Evolutionary conservation across 2,113 vertebrate species (phyloP), one percentile per base, ranked within the genome.

Genomic region (Eptatretus burgeri): DNA sequence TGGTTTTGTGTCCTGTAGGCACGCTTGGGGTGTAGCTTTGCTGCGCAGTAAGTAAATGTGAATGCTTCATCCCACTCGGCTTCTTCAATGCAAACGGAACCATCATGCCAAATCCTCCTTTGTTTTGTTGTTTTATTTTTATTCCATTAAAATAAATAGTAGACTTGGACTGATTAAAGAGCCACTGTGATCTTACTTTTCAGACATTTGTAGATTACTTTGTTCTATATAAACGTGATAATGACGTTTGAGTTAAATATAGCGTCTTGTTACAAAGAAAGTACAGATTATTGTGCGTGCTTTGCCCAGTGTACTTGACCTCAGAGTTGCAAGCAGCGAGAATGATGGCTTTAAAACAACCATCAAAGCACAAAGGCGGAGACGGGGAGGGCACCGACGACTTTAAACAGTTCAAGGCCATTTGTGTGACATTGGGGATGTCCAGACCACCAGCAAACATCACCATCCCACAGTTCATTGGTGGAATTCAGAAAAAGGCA

Each of bases 391-490:
- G 82, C 71, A 91, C 82, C 72, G 82, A 88, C 62, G 74, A 79
- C 68, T 98, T 94, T 75, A 75, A 78, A 74, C 87, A 98, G 69
- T 78, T 95, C 63, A 98, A 98, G 77, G 79, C 82, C 62, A 84
- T 95, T 76, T 98, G 91, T 73, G 76, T 98, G 78, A 72, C 82
- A 56, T 78, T 98, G 75, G 82, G 87, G 70, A 98, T 98, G 91
- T 98, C 87, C 71, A 98, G 95, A 71, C 91, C 91, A 74, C 91
- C 91, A 2, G 75, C 85, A 70, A 95, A 80, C 78, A 98, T 98
- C 77, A 82, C 83, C 50, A 93, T 98, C 87, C 89, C 95, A 77
- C 91, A 98, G 76, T 95, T 98, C 76, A 95, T 98, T 76, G 93
- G 81, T 64, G 91, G 91, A 64, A 95, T 98, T 69, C 87, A 98